Conservation (phyloP, 2,113 vertebrate genomes). For the Ictalurus furcatus region DNA sequence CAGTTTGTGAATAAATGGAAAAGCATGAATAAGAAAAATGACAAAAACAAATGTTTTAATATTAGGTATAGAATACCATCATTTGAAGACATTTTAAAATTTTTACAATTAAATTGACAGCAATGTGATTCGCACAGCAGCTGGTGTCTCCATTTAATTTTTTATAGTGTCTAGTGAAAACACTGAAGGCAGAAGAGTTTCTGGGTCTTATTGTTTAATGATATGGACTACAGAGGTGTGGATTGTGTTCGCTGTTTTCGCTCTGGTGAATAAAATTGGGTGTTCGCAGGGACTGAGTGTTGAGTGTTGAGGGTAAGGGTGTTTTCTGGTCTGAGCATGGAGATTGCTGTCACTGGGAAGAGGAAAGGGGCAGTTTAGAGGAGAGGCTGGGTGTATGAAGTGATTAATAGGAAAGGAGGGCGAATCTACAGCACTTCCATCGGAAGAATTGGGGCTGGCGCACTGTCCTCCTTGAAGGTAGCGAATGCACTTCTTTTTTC, state of each 20-base stretch:
- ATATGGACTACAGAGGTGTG: background rate
- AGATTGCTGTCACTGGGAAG: slow-evolving; percentile 62
- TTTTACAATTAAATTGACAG: background rate
- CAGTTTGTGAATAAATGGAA: slow-evolving; percentile 27
- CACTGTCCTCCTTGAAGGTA: slow-evolving; percentile 97
- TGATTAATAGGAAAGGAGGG: slow-evolving; percentile 76
- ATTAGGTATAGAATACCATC: background rate
- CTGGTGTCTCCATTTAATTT: background rate
- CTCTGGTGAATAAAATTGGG: slow-evolving; percentile 70
- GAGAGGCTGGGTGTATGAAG: slow-evolving; percentile 62
- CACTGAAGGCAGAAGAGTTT: background rate
- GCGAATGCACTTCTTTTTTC: slow-evolving; percentile 99
- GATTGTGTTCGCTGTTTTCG: slow-evolving; percentile 38
- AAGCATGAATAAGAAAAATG: slow-evolving; percentile 23
- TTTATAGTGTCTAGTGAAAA: background rate
- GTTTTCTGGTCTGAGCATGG: slow-evolving; percentile 65
- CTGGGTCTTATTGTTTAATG: slow-evolving; percentile 7
- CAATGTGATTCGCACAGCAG: background rate
- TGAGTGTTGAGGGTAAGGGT: slow-evolving; percentile 69
- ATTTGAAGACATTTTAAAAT: background rate
- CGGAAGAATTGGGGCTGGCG: slow-evolving; percentile 95
- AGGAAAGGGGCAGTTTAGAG: slow-evolving; percentile 71
- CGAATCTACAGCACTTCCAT: slow-evolving; percentile 97
- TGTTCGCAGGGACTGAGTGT: slow-evolving; percentile 67
- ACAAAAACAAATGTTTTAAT: background rate